Evolutionary conservation across 1,140 invertebrate genomes (phyloP).

Genomic region (Spodoptera litura): DNA sequence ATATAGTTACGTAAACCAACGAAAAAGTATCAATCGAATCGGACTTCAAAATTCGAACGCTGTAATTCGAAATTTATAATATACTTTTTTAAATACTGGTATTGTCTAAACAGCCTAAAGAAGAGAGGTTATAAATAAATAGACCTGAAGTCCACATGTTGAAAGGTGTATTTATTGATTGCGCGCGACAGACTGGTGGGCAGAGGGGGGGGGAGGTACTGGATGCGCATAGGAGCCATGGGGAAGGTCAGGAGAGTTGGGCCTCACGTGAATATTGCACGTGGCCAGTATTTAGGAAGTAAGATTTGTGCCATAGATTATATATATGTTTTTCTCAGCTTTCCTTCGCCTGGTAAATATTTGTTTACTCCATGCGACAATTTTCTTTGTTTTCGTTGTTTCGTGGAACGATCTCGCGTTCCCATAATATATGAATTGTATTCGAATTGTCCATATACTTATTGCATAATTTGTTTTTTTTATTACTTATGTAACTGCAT

Average conservation of each 20-base stretch:
- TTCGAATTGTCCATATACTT: no score
- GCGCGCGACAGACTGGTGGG: conserved; percentile 53
- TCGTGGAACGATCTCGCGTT: no score
- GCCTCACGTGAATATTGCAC: conserved; percentile 59
- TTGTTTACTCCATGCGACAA: no score
- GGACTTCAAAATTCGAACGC: background rate
- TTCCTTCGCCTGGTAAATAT: no score
- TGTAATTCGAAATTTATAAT: background rate
- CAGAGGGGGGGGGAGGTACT: conserved; percentile 27
- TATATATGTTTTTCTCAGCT: no score
- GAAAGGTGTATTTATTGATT: conserved; percentile 73
- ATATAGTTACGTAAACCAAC: background rate
- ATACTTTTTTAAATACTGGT: background rate
- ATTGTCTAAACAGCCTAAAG: background rate
- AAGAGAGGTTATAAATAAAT: conserved; percentile 42
- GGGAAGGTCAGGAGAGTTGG: conserved; percentile 67
- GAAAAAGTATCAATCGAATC: background rate
- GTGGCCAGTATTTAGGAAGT: conserved; percentile 54
- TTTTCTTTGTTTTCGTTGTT: no score
- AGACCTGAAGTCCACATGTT: conserved; percentile 33
- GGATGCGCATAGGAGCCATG: conserved; percentile 57
- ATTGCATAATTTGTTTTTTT: no score
- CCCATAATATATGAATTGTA: no score
- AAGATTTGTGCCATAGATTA: background rate
- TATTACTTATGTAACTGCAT: no score